Evolutionary conservation across 2,888 invertebrate genomes (phyloP).

Genomic region (Lepidocyrtoides sp.): DNA sequence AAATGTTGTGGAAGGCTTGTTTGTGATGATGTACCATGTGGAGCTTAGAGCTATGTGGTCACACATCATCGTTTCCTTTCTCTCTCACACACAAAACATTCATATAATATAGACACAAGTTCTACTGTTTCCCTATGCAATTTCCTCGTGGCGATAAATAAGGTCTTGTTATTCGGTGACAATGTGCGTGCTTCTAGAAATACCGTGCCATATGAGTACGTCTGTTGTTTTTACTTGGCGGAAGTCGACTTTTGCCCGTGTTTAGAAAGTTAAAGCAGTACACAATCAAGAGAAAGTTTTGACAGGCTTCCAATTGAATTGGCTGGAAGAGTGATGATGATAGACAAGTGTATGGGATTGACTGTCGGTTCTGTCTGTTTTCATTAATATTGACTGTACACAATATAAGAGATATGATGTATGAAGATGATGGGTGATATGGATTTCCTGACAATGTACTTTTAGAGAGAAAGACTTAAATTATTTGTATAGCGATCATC

Average conservation of each 20-base stretch:
- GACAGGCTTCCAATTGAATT: constrained; percentile 27
- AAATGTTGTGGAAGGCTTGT: not conserved
- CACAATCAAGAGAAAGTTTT: constrained; percentile 23
- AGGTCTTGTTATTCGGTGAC: not conserved
- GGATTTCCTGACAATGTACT: no score
- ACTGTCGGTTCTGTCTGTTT: not conserved
- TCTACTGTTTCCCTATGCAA: constrained; percentile 33
- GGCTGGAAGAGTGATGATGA: not conserved
- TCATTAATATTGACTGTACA: not conserved
- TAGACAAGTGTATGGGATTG: constrained; percentile 2
- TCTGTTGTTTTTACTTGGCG: constrained; percentile 25
- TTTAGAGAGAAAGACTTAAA: no score
- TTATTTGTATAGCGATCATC: no score
- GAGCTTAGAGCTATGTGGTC: not conserved
- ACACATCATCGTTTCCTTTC: not conserved
- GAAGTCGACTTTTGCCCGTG: not conserved
- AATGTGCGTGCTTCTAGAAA: not conserved
- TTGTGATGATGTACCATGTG: not conserved
- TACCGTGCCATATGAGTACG: not conserved
- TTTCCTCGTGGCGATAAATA: constrained; percentile 42
- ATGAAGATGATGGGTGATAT: no score
- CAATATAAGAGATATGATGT: no score
- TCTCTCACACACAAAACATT: no score
- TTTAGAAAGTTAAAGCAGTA: not conserved
- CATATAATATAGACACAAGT: no score